These are phyloP conservation scores for Mohoua ochrocephala DNA, from an alignment of 2,113 vertebrate genomes.

Conservation along the genomic window DNA sequence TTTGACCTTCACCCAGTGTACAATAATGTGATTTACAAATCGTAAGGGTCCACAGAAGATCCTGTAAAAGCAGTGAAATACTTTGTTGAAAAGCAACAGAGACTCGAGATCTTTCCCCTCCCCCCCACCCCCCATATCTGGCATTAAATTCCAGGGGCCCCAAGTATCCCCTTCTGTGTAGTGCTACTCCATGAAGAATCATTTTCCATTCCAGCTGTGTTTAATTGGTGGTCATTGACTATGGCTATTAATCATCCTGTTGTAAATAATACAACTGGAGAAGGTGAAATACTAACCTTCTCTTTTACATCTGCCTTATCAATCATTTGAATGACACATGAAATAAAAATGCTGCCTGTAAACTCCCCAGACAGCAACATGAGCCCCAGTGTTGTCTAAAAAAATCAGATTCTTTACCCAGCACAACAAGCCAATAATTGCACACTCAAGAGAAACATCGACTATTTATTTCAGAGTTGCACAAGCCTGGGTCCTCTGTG, in stretches of 20 bases:
- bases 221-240: neutral
- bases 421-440: neutral
- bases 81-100: neutral
- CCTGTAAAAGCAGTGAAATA: neutral
- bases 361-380: neutral
- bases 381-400: neutral
- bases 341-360: neutral
- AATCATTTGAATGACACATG: neutral
- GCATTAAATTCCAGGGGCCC: neutral
- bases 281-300: neutral
- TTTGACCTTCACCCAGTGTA: neutral
- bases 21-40: neutral
- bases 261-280: neutral
- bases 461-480: neutral
- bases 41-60: neutral
- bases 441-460: neutral
- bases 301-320: neutral
- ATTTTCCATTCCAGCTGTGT: neutral
- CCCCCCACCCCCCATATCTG: rapidly evolving
- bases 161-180: neutral
- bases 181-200: neutral
- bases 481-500: neutral
- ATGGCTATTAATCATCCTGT: neutral
- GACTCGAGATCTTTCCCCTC: neutral
- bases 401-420: neutral